A percentile compares a stretch with the other conserved stretches of the same genome.
Conservation (phyloP, 2,113 vertebrate species). For the Podarcis raffonei region DNA sequence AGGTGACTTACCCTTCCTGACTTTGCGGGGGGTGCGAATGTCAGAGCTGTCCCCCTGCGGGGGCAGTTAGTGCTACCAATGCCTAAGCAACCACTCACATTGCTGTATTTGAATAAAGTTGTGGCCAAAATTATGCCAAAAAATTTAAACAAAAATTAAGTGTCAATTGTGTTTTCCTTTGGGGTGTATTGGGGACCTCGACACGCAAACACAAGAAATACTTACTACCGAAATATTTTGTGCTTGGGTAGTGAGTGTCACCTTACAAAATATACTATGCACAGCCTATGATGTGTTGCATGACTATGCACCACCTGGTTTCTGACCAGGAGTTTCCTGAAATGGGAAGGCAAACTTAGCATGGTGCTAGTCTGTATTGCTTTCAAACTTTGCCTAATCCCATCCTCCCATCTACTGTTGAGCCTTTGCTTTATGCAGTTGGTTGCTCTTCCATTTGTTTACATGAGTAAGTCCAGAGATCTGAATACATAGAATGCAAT, state of each 20-base stretch:
- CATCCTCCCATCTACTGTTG: neutral
- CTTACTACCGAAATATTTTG: neutral
- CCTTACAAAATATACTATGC: neutral
- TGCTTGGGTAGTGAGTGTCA: neutral
- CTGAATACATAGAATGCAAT: conserved; percentile 31
- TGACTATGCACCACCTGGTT: too few species aligned
- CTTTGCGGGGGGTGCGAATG: too few species aligned
- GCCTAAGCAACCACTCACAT: too few species aligned
- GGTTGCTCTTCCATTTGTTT: conserved; percentile 22
- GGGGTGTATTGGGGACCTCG: too few species aligned
- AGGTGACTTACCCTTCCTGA: too few species aligned
- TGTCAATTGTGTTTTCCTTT: too few species aligned
- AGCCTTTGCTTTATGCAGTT: conserved; percentile 15
- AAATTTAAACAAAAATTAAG: too few species aligned
- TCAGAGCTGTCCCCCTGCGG: too few species aligned
- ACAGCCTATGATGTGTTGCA: neutral
- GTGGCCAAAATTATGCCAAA: too few species aligned
- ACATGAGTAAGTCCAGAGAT: conserved; percentile 28
- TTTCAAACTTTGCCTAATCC: conserved; percentile 18
- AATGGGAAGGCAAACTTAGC: neutral
- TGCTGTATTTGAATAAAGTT: too few species aligned
- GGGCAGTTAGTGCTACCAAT: too few species aligned
- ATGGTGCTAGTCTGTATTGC: neutral
- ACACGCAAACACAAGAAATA: too few species aligned
- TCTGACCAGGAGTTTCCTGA: neutral